Base-by-base conservation (phyloP, 2,113 vertebrate species). In the Steatornis caripensis region DNA sequence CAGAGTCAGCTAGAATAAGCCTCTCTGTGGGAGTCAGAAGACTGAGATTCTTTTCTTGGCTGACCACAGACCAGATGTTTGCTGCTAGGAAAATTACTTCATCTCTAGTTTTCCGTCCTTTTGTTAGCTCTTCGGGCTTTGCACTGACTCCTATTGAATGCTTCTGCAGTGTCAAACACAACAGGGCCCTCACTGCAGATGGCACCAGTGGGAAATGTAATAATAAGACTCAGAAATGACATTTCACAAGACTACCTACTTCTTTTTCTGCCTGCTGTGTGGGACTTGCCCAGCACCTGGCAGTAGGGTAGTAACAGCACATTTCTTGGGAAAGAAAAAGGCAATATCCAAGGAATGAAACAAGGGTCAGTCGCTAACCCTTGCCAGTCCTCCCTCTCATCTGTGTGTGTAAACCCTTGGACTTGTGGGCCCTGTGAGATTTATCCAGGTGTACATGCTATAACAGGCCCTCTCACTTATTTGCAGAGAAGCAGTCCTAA, bases 41-140 rank as follows among this genome's bases (percentile, higher is more conserved):
- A 62, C 89, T 74, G 72, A 16, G 32, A 41, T 92, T 94, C 94
- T 93, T 95, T 95, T 81, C 72, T 93, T 30, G n/a, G 51, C 94
- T 95, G 69, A 91, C 89, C 93, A 91, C 91, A 95, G 89, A 96
- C 61, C 95, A 96, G 87, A 96, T 94, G 84, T 94, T 95, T 96
- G 80, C 84, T 95, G 48, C 87, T 82, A 95, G 72, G 89, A 92
- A 96, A 87, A 96, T 94, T 78, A 95, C 77, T 95, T 95, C 6
- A 66, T 94, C 74, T 82, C 84, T 94, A 41, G 94, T 96, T 97
- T 97, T 75, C 43, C 72, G 95, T 95, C 51, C 65, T 95, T 96
- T 95, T 96, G 93, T 95, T 95, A 95, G 94, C 53, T 94, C 65
- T 91, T 84, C 1, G n/a, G 69, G 80, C 91, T 96, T 94, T 95